Base-by-base conservation (phyloP, 2,113 vertebrate species). In the Dendropsophus ebraccatus region DNA sequence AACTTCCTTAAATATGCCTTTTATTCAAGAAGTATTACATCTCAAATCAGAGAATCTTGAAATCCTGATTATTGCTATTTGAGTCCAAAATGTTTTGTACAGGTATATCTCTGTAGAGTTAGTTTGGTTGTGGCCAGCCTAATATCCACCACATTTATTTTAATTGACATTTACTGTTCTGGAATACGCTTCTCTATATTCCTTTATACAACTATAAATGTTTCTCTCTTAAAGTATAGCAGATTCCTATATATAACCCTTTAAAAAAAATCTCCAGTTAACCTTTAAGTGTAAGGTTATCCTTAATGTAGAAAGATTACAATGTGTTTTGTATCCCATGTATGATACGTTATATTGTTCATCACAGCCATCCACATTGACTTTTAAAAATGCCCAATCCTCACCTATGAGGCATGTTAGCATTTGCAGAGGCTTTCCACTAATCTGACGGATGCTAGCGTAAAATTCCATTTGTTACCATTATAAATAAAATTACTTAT, bases 341-440 rank as follows among this genome's bases (percentile, higher is more conserved):
- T 41, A 70, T 41, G 19, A 6, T 37, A 70, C 9, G 19, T 41
- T 70, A 41, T 41, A 70, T 41, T 70, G 35, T 70, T 70, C 67
- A 35, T 35, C 30, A 70, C 2, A 19, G 67, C 10, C 35, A 70
- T 32, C 8, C 19, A 37, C 67, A 70, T 41, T 70, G 67, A 70
- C 67, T 70, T 70, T 70, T 70, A 70, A 70, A 70, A 70, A 37
- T 70, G 35, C 67, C 35, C 41, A 70, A 70, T 70, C 19, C 21
- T 70, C 35, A 70, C 67, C 32, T 70, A 23, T 70, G 67, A 70
- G 41, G 32, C 41, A 70, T 70, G 67, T 35, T 70, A 70, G 67
- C 67, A 70, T 70, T 70, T 70, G 35, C 67, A 70, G 67, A 70
- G 67, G 67, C 67, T 70, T 70, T 70, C 35, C 67, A 21, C 67